Conservation (phyloP, 2,888 invertebrate genomes). For the Leucophenga montana region DNA sequence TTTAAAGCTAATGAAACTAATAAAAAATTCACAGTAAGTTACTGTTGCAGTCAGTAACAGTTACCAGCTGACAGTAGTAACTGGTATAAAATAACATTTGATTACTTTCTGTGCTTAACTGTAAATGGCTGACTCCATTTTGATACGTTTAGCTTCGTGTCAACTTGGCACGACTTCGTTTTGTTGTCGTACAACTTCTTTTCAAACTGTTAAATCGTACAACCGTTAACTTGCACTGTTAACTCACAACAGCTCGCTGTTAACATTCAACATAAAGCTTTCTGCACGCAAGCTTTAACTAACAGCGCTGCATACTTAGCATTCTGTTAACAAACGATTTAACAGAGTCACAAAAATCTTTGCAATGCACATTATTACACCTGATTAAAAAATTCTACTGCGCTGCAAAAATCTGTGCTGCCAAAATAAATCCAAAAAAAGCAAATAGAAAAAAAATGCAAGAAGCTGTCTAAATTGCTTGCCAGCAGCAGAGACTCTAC, state of each 20-base stretch:
- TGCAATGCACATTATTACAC: slow-evolving; percentile 14
- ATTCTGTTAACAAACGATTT: neutral
- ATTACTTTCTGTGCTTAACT: too few relatives aligned
- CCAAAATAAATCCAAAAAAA: slow-evolving; percentile 7
- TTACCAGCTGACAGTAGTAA: too few relatives aligned
- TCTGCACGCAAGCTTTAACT: neutral
- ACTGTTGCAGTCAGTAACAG: too few relatives aligned
- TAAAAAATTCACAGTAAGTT: too few relatives aligned
- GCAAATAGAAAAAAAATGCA: slow-evolving; percentile 30
- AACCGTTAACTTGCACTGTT: too few relatives aligned
- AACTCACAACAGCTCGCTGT: neutral
- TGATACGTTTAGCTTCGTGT: too few relatives aligned
- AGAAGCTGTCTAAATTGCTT: neutral
- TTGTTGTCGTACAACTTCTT: too few relatives aligned
- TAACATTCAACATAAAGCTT: neutral
- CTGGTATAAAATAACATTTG: too few relatives aligned
- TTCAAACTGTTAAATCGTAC: too few relatives aligned
- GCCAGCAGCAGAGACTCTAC: neutral
- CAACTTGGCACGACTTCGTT: too few relatives aligned
- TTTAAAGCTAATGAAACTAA: too few relatives aligned
- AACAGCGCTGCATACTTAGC: neutral
- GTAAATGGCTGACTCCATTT: too few relatives aligned
- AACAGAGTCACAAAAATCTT: neutral
- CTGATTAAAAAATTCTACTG: slow-evolving; percentile 5
- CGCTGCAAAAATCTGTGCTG: slow-evolving; percentile 7